Percentiles rank a stretch among this genome's conserved stretches.
These are phyloP conservation scores for Proisotoma minuta DNA, from an alignment of 2,888 invertebrate genomes.

Conservation along the genomic window DNA sequence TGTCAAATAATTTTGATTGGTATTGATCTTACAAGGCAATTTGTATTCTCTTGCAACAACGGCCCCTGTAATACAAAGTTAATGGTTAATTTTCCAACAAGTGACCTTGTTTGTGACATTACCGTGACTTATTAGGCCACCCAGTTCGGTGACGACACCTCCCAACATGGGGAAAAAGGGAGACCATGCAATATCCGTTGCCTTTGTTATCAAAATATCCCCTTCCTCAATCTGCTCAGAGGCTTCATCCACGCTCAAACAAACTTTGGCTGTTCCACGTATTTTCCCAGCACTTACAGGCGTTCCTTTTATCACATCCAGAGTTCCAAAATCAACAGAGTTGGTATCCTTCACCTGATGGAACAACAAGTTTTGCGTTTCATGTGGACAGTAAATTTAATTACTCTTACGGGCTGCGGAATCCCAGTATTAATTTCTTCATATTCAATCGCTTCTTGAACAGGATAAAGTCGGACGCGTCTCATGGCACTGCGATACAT, in stretches of 20 bases:
- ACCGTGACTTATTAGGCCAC: conserved; percentile 79
- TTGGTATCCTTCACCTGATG: conserved; percentile 26
- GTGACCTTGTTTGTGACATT: conserved; percentile 23
- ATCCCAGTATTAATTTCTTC: conserved; percentile 58
- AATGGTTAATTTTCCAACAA: background rate
- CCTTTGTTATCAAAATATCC: conserved; percentile 70
- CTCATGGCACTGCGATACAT: conserved; percentile 61
- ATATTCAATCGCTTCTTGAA: conserved; percentile 62
- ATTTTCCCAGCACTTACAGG: conserved; percentile 43
- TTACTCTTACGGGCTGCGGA: conserved; percentile 51
- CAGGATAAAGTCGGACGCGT: conserved; percentile 59
- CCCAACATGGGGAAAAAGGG: conserved; percentile 73
- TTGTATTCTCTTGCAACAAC: conserved; percentile 80
- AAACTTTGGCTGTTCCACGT: conserved; percentile 43
- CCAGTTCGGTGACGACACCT: conserved; percentile 75
- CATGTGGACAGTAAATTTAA: background rate
- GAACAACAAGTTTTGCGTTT: background rate
- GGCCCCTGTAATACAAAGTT: conserved; percentile 62
- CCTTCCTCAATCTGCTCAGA: conserved; percentile 52
- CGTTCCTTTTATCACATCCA: conserved; percentile 40
- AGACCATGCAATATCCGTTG: conserved; percentile 79
- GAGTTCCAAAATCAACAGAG: conserved; percentile 23
- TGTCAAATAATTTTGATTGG: too few relatives aligned
- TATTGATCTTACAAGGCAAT: too few relatives aligned
- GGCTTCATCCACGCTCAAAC: conserved; percentile 40